These are phyloP conservation scores for Phacellophora camtschatica DNA, from an alignment of 30 jellyfish, hydroid and myxozoan genomes.

Conservation along the genomic window DNA sequence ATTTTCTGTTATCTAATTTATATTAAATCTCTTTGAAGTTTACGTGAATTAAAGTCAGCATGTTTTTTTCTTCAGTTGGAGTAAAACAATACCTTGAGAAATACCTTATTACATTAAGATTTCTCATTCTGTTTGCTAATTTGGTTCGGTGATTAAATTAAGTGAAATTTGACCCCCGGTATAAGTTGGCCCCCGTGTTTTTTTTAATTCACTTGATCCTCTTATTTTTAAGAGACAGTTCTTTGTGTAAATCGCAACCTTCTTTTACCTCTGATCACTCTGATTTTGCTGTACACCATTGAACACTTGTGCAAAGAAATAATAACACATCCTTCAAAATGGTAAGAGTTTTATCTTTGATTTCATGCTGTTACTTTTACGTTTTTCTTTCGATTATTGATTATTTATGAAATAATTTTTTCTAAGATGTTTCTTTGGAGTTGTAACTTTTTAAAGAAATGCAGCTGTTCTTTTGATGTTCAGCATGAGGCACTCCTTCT, in stretches of 20 bases:
- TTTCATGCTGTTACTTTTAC: too few species aligned
- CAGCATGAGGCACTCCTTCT: too few species aligned
- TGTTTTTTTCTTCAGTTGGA: not conserved
- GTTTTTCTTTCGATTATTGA: too few species aligned
- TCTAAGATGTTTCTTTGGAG: too few species aligned
- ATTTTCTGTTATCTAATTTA: not conserved
- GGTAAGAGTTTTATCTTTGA: too few species aligned
- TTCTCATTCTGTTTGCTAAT: too few species aligned
- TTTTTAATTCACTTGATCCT: not conserved
- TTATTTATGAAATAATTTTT: too few species aligned
- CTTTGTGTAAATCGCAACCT: not conserved
- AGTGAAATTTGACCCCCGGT: not conserved
- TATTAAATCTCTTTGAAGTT: not conserved
- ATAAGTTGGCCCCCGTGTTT: not conserved
- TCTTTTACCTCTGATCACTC: not conserved
- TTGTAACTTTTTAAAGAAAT: too few species aligned
- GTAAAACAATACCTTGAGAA: too few species aligned
- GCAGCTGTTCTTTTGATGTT: too few species aligned
- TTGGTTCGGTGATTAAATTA: not conserved
- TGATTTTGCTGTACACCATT: not conserved
- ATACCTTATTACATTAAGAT: too few species aligned
- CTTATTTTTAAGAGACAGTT: not conserved
- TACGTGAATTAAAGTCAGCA: not conserved
- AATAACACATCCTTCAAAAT: not conserved
- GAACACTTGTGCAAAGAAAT: not conserved